Evolutionary conservation across 2,888 invertebrate species (phyloP), one percentile per base, ranked within the genome.

Genomic region (Orthosia gothica): DNA sequence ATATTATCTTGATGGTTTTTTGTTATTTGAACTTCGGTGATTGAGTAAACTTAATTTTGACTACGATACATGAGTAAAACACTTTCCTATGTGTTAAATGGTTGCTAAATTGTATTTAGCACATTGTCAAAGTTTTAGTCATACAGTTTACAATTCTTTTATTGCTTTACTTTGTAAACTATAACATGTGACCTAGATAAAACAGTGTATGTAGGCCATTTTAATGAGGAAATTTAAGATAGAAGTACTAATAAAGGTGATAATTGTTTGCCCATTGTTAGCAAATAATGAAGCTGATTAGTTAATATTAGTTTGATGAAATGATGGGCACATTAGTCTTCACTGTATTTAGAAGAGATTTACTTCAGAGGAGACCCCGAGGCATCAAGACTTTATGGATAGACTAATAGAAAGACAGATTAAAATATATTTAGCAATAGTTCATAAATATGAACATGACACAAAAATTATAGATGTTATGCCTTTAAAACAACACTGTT

Each of bases 181-280:
- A 5, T 47, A 47, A 47, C 13, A 12, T 32, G 26, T 54, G 18
- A 52, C 73, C 57, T 58, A 40, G n/a, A 40, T 50, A 49, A 54
- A 16, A 59, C 1, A 16, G 20, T 26, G n/a, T 32, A 59, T 9
- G 13, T 40, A 20, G 12, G 23, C 18, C 1, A 23, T 20, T 40
- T 74, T 76, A 70, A 23, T 15, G 11, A 79, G 54, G 16, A 61
- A 79, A 70, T 79, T 50, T 26, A 45, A 67, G 12, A 45, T 18
- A 15, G 15, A 45, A 74, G 45, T 47, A 47, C 5, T 16, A 40
- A 50, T 57, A 65, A n/a, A 55, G 40, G 12, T 76, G 40, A 66
- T 66, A 20, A 57, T 23, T 23, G 16, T 67, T 45, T 20, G 18
- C 49, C 5, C 26, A 55, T 40, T 77, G 20, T 57, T 58, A 12